Conservation (phyloP, 2,113 vertebrate species). For the Chaetodon trifascialis region DNA sequence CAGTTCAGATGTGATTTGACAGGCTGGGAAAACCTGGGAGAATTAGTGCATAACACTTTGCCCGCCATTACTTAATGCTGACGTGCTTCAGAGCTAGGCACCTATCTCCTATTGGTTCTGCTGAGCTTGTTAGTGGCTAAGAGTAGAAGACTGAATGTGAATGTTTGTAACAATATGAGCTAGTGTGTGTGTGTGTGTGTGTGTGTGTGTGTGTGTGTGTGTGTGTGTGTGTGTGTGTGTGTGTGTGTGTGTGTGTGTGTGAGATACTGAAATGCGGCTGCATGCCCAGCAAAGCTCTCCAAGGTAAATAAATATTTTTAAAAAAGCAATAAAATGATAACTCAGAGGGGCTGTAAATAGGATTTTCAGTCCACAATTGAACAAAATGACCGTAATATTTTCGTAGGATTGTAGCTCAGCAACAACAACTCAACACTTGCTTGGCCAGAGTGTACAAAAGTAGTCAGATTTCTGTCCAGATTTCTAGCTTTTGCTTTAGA, state of each 20-base stretch:
- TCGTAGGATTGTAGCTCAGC: background rate
- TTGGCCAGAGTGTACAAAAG: background rate
- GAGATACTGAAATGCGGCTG: background rate
- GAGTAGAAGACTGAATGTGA: background rate
- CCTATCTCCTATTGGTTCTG: background rate
- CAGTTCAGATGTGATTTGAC: background rate
- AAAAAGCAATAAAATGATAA: conserved; percentile 6
- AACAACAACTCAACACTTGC: background rate
- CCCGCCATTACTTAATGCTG: background rate
- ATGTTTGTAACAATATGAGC: conserved; percentile 1
- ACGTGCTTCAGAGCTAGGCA: background rate
- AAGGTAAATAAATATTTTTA: conserved; percentile 3
- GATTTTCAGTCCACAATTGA: background rate
- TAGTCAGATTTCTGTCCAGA: background rate
- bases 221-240: background rate
- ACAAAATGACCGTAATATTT: conserved; percentile 2
- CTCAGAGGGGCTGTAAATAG: background rate
- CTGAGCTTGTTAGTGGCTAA: background rate
- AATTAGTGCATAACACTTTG: background rate
- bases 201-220: background rate
- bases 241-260: background rate
- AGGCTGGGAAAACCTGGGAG: too few species aligned
- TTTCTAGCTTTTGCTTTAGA: background rate
- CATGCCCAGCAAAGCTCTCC: conserved; percentile 26
- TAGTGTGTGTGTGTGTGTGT: too few species aligned